Conservation (phyloP, 92 coral and sea anemone species). For the Anthopleura xanthogrammica region DNA sequence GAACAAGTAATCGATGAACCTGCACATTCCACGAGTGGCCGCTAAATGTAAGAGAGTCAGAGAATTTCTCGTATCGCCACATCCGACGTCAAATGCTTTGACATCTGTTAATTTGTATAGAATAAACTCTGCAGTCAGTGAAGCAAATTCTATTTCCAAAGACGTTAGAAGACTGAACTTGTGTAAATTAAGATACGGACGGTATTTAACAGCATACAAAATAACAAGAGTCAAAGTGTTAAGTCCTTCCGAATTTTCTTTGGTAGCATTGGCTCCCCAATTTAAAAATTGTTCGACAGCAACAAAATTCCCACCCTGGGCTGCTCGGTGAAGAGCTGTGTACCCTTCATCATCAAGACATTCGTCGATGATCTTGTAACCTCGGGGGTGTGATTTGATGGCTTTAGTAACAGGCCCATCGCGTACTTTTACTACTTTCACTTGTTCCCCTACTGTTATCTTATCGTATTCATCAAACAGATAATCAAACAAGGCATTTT, state of each 20-base stretch:
- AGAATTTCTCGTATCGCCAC: not conserved
- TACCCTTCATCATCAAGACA: conserved; percentile 73
- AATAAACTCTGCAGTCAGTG: conserved; percentile 33
- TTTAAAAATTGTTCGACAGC: conserved; percentile 36
- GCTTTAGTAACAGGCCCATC: conserved; percentile 33
- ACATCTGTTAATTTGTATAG: too few species aligned
- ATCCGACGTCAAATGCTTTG: conserved; percentile 18
- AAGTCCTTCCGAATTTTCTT: conserved; percentile 28
- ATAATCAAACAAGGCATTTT: conserved; percentile 39
- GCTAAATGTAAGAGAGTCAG: conserved; percentile 31
- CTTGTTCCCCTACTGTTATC: not conserved
- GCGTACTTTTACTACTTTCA: not conserved
- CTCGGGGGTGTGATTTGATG: conserved; percentile 19
- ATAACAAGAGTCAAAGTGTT: conserved; percentile 48
- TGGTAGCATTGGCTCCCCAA: conserved; percentile 45
- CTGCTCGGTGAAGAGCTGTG: conserved; percentile 73
- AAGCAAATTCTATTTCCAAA: conserved; percentile 32
- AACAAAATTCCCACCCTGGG: conserved; percentile 65
- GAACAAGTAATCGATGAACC: conserved; percentile 10
- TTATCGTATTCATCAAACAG: conserved; percentile 44
- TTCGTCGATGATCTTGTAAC: conserved; percentile 23
- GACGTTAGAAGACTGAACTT: conserved; percentile 15
- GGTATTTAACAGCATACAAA: conserved; percentile 35
- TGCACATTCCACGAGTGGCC: conserved; percentile 40
- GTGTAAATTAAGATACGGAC: conserved; percentile 30